These are phyloP conservation scores for Seira sanloemensis DNA, from an alignment of 2,888 invertebrate genomes.

Conservation along the genomic window DNA sequence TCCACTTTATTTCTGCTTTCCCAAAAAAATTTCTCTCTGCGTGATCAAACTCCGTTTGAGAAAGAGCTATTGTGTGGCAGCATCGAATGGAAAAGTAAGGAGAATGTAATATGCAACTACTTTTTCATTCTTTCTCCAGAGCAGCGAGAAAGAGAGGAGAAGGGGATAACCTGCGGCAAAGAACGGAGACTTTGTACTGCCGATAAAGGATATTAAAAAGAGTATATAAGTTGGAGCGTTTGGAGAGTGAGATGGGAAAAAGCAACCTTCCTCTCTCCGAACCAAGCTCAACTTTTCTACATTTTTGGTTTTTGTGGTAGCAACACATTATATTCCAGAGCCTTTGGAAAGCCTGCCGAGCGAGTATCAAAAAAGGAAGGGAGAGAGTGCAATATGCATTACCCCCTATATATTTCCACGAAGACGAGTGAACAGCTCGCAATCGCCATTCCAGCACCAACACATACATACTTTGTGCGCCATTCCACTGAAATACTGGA, in stretches of 20 bases:
- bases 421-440: conserved; percentile 15
- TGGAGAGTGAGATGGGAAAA: conserved; percentile 8
- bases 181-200: neutral
- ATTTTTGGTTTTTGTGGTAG: conserved; percentile 41
- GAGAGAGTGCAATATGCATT: neutral
- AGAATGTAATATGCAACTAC: too few species aligned
- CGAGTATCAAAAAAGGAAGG: too few species aligned
- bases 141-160: neutral
- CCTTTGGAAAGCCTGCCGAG: too few species aligned
- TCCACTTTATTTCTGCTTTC: too few species aligned
- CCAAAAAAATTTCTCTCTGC: neutral
- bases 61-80: neutral
- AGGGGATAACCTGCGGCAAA: neutral
- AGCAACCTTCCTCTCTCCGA: conserved; percentile 30
- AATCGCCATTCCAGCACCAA: conserved; percentile 22
- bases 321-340: conserved; percentile 22
- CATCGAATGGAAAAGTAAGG: too few species aligned
- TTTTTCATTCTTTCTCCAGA: neutral
- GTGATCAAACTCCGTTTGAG: neutral
- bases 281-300: neutral
- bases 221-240: neutral
- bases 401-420: conserved; percentile 21
- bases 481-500: neutral
- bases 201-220: neutral
- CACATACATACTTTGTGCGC: neutral